Percentiles rank a stretch among this genome's conserved stretches.
These are phyloP conservation scores for Embiotoca jacksoni DNA, from an alignment of 2,113 vertebrate genomes.

Conservation along the genomic window DNA sequence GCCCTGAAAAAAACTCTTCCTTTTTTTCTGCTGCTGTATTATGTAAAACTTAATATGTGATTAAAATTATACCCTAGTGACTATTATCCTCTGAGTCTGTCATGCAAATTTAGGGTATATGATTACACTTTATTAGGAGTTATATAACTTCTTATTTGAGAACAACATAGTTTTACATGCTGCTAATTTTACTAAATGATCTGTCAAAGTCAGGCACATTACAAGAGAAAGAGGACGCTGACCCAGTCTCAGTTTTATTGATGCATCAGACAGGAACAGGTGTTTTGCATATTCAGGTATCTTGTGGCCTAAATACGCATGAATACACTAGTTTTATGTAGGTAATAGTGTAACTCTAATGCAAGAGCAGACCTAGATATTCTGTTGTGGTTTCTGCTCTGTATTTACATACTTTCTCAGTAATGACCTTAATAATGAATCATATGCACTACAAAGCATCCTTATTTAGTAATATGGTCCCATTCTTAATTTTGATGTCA, in stretches of 20 bases:
- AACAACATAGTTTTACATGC: neutral
- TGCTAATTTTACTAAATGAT: neutral
- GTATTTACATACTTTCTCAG: conserved; percentile 19
- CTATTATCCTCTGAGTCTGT: neutral
- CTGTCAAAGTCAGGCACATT: neutral
- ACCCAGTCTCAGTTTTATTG: conserved; percentile 6
- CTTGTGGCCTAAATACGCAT: conserved; percentile 13
- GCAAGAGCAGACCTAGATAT: conserved; percentile 2
- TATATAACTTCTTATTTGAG: conserved; percentile 11
- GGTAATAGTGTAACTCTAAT: neutral
- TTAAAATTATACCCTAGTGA: neutral
- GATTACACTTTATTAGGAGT: conserved; percentile 2
- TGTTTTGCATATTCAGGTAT: neutral
- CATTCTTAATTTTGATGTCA: neutral
- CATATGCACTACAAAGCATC: neutral
- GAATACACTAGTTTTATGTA: conserved; percentile 1
- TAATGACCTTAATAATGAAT: conserved; percentile 18
- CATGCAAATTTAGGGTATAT: conserved; percentile 32
- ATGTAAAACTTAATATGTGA: conserved; percentile 17
- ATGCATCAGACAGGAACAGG: neutral
- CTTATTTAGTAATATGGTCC: neutral
- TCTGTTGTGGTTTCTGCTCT: conserved; percentile 6
- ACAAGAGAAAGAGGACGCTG: neutral
- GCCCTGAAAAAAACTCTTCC: neutral
- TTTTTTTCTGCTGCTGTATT: neutral